Evolutionary conservation across 1,140 invertebrate genomes (phyloP).

Genomic region (Drosophila ficusphila): DNA sequence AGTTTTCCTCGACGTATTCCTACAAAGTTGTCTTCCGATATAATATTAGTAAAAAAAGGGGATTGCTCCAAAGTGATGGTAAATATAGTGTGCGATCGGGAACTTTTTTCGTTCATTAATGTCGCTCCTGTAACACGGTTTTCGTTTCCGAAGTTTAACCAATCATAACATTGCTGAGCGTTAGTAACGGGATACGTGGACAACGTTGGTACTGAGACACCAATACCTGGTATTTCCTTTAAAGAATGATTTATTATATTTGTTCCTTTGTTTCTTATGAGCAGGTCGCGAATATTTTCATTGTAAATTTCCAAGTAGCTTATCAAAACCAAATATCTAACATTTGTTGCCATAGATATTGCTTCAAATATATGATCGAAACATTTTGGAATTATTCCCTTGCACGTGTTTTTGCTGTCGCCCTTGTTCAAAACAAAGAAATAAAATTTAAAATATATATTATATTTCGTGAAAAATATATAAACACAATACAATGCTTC

Average conservation of each 20-base stretch:
- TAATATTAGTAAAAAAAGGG: neutral
- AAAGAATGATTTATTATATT: conserved; percentile 85
- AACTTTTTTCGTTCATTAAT: conserved; percentile 96
- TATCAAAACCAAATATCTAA: conserved; percentile 94
- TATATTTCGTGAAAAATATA: too few relatives aligned
- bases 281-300: conserved; percentile 92
- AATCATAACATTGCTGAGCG: conserved; percentile 90
- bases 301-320: conserved; percentile 98
- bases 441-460: neutral
- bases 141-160: conserved; percentile 90
- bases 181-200: conserved; percentile 84
- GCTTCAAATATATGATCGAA: conserved; percentile 97
- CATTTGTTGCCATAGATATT: conserved; percentile 91
- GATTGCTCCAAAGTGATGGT: conserved; percentile 93
- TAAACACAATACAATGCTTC: too few relatives aligned
- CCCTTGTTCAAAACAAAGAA: conserved; percentile 23
- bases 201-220: conserved; percentile 90
- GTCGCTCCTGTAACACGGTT: conserved; percentile 94
- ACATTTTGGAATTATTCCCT: conserved; percentile 93
- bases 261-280: conserved; percentile 78
- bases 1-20: conserved; percentile 91
- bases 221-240: conserved; percentile 92
- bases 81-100: conserved; percentile 95
- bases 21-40: conserved; percentile 15
- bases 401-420: conserved; percentile 52